These are phyloP conservation scores for Hippocampus barbouri DNA, from an alignment of 2,113 vertebrate genomes.

Conservation along the genomic window DNA sequence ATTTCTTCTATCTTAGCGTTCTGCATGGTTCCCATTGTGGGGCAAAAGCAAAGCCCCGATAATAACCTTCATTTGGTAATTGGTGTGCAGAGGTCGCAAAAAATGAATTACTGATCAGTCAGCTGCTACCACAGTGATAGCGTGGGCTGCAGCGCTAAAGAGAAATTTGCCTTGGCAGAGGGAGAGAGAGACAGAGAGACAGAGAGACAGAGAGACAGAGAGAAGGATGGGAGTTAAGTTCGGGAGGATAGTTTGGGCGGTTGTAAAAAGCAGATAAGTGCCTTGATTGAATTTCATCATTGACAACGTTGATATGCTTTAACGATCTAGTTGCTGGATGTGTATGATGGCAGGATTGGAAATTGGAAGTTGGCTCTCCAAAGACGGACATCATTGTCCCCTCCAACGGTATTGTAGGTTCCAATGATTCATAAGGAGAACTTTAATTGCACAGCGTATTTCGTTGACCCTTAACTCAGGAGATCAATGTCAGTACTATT, in stretches of 20 bases:
- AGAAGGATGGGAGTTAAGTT: slow-evolving; percentile 1
- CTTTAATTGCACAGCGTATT: slow-evolving; percentile 4
- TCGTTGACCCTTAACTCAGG: background rate
- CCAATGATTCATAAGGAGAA: too few relatives aligned
- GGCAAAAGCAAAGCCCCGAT: slow-evolving; percentile 65
- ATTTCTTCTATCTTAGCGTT: slow-evolving; percentile 64
- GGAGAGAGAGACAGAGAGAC: too few relatives aligned
- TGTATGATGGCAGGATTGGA: too few relatives aligned
- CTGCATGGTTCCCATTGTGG: slow-evolving; percentile 41
- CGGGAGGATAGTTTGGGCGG: background rate
- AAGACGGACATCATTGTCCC: too few relatives aligned
- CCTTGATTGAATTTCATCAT: slow-evolving; percentile 28
- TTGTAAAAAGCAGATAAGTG: slow-evolving; percentile 30
- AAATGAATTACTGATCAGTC: slow-evolving; percentile 84
- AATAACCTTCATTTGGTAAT: slow-evolving; percentile 81
- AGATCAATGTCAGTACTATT: background rate
- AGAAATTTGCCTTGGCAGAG: slow-evolving; percentile 46
- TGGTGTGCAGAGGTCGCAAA: slow-evolving; percentile 74
- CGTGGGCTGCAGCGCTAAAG: slow-evolving; percentile 70
- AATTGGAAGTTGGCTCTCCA: too few relatives aligned
- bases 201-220: too few relatives aligned
- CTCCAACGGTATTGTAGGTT: too few relatives aligned
- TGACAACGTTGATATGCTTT: slow-evolving; percentile 28
- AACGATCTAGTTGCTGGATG: too few relatives aligned
- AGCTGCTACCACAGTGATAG: slow-evolving; percentile 76